Percentiles rank a stretch among this genome's conserved stretches.
Evolutionary conservation across 2,888 invertebrate species (phyloP).

Genomic region (Adelognathus sp.): DNA sequence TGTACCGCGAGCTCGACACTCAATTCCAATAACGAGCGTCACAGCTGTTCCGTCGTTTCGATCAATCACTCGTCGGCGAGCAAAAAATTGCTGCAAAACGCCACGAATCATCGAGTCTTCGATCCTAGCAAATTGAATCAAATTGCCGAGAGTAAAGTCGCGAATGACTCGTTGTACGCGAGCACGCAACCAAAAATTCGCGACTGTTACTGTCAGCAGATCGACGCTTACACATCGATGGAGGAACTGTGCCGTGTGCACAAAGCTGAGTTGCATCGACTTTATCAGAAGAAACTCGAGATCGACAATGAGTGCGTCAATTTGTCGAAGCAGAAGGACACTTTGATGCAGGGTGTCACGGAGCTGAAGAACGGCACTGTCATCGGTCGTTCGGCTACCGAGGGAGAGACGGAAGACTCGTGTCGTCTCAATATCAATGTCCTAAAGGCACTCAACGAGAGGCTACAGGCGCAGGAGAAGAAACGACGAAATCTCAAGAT

Average conservation of each 20-base stretch:
- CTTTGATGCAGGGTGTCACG: constrained; percentile 69
- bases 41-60: constrained; percentile 8
- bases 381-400: constrained; percentile 52
- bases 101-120: constrained; percentile 34
- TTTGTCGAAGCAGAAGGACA: constrained; percentile 69
- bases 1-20: constrained; percentile 1
- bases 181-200: constrained; percentile 40
- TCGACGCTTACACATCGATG: constrained; percentile 60
- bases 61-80: constrained; percentile 1
- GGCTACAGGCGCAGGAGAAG: constrained; percentile 83
- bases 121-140: constrained; percentile 55
- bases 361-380: constrained; percentile 67
- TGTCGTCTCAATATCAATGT: constrained; percentile 60
- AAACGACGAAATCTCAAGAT: constrained; percentile 85
- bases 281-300: constrained; percentile 66
- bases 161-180: constrained; percentile 39
- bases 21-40: constrained; percentile 29
- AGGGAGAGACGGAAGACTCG: constrained; percentile 37
- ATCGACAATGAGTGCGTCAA: constrained; percentile 66
- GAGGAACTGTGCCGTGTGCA: constrained; percentile 60
- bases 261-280: constrained; percentile 60
- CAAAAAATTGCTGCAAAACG: constrained; percentile 38
- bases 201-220: constrained; percentile 60
- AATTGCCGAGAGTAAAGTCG: constrained; percentile 48
- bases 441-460: constrained; percentile 69